phyloP scores from a whole-genome alignment of 2,113 vertebrate genomes.

The Erythrolamprus reginae region DNA sequence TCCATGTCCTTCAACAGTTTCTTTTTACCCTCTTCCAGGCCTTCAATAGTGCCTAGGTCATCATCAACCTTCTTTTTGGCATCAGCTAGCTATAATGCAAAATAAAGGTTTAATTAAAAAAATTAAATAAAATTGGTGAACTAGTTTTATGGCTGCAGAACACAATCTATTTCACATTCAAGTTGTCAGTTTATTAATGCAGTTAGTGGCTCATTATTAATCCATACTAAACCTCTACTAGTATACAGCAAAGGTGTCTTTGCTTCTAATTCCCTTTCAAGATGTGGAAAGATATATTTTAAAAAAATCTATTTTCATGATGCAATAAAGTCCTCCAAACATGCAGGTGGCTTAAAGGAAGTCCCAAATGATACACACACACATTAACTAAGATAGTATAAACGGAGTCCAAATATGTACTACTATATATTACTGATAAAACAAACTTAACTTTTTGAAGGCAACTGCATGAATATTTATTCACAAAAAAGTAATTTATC shows the following conservation, averaged over 20 bases:
- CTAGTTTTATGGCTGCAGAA: background rate
- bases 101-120: background rate
- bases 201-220: background rate
- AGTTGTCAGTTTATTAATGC: background rate
- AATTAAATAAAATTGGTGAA: background rate
- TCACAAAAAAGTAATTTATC: background rate
- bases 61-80: conserved; percentile 95
- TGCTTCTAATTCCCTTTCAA: background rate
- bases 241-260: background rate
- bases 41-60: conserved; percentile 85
- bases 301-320: background rate
- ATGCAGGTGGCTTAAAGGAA: background rate
- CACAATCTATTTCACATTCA: background rate
- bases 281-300: background rate
- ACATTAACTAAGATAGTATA: background rate
- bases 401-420: too few species aligned
- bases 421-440: background rate
- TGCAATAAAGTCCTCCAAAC: background rate
- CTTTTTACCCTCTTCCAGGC: conserved; percentile 88
- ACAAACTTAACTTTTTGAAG: background rate
- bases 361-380: background rate
- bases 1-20: conserved; percentile 91
- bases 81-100: conserved; percentile 76
- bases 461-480: background rate
- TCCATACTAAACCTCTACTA: background rate